Evolutionary conservation across 2,797 vertebrate species (phyloP).

Genomic region (Hypotaenidia okinawae): DNA sequence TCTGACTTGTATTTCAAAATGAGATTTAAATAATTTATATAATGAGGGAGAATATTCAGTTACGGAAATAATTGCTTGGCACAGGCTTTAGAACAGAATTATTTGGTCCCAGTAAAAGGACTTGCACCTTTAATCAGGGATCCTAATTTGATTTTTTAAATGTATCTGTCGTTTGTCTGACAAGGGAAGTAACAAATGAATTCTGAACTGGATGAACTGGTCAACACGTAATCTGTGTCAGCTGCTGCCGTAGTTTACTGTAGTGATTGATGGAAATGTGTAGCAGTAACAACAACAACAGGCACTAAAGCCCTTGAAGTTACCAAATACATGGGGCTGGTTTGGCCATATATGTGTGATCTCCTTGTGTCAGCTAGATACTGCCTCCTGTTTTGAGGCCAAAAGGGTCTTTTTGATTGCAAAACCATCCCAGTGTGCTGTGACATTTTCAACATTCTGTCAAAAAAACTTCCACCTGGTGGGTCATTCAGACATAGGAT

Average conservation of each 20-base stretch:
- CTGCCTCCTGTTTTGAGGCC: neutral
- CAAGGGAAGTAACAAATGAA: constrained; percentile 67
- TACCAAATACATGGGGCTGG: constrained; percentile 1
- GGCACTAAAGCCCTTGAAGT: neutral
- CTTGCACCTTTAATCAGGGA: constrained; percentile 76
- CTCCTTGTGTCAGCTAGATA: neutral
- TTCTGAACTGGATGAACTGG: constrained; percentile 66
- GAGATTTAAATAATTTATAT: constrained; percentile 81
- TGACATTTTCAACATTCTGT: neutral
- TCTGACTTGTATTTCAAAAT: constrained; percentile 77
- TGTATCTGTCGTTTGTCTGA: constrained; percentile 72
- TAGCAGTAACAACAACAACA: neutral
- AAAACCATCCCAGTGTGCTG: neutral
- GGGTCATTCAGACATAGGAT: neutral
- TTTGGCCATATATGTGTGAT: neutral
- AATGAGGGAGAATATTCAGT: constrained; percentile 79
- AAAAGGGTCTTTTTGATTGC: neutral
- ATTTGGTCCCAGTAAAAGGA: constrained; percentile 75
- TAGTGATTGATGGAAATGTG: neutral
- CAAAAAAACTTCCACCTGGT: neutral
- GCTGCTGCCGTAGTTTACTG: constrained; percentile 40
- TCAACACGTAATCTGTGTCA: constrained; percentile 66
- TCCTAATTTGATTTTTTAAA: constrained; percentile 76
- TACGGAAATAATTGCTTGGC: constrained; percentile 79
- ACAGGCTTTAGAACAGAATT: constrained; percentile 75